Percentiles rank a stretch among this genome's conserved stretches.
Conservation (phyloP, 2,113 vertebrate species). For the Nibea albiflora region DNA sequence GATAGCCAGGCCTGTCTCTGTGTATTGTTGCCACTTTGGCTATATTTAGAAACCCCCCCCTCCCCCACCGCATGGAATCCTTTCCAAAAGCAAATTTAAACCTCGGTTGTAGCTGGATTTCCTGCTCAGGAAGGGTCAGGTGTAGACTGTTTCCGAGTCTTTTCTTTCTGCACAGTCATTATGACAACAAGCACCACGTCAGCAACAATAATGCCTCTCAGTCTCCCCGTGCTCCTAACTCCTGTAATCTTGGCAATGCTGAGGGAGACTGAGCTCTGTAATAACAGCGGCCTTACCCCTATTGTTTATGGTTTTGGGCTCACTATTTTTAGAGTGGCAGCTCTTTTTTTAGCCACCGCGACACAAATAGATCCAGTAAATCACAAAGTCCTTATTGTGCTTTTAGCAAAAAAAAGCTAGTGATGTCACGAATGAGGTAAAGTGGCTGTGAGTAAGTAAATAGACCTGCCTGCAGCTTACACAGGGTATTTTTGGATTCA, state of each 20-base stretch:
- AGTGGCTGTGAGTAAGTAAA: conserved; percentile 45
- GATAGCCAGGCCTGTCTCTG: not conserved
- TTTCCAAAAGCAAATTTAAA: conserved; percentile 48
- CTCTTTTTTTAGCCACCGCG: conserved; percentile 70
- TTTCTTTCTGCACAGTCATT: conserved; percentile 74
- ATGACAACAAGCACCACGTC: conserved; percentile 72
- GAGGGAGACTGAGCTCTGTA: conserved; percentile 52
- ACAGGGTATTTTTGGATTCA: conserved; percentile 50
- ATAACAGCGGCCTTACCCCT: conserved; percentile 58
- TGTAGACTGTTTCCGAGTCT: conserved; percentile 43
- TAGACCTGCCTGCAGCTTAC: conserved; percentile 40
- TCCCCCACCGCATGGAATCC: conserved; percentile 19
- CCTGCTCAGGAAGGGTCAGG: conserved; percentile 62
- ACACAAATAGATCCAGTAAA: conserved; percentile 65
- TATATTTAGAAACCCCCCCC: conserved; percentile 66
- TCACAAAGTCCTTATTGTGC: conserved; percentile 69
- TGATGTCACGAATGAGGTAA: conserved; percentile 68
- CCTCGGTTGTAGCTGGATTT: conserved; percentile 56
- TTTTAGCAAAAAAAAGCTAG: conserved; percentile 45
- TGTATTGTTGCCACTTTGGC: conserved; percentile 27
- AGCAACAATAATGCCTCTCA: conserved; percentile 69
- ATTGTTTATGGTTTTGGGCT: conserved; percentile 69
- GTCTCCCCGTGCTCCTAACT: conserved; percentile 43
- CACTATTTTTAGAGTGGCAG: conserved; percentile 72
- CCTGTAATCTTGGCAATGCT: conserved; percentile 66